Percentiles rank a stretch among this genome's conserved stretches.
phyloP scores from a whole-genome alignment of 2,888 invertebrate genomes.

The Callosobruchus maculatus region DNA sequence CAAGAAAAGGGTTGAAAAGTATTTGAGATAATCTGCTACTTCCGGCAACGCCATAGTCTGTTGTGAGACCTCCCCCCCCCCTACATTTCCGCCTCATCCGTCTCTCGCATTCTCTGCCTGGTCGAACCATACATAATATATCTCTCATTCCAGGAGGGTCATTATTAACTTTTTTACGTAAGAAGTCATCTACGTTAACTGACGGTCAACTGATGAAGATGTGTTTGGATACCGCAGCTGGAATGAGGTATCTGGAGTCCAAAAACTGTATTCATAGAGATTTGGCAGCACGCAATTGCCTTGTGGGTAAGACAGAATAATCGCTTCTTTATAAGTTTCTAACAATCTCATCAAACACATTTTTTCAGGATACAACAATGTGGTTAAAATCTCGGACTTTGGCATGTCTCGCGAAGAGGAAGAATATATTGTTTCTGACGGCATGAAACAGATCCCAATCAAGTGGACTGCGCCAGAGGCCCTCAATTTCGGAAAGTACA shows the following conservation, averaged over 20 bases:
- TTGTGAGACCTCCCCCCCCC: no score
- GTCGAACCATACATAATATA: no score
- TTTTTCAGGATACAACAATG: constrained; percentile 67
- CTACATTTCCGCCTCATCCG: no score
- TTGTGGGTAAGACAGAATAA: constrained; percentile 59
- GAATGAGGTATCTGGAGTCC: constrained; percentile 92
- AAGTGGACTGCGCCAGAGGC: constrained; percentile 99
- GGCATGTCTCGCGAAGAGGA: constrained; percentile 97
- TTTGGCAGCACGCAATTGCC: constrained; percentile 91
- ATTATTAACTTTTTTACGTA: constrained; percentile 80
- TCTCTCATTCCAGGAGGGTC: constrained; percentile 71
- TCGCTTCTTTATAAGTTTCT: no score
- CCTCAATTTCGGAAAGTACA: constrained; percentile 89
- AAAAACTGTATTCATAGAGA: constrained; percentile 96
- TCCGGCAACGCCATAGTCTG: no score
- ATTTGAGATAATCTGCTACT: no score
- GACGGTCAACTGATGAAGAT: constrained; percentile 69
- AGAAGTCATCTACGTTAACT: constrained; percentile 65
- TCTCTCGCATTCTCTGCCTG: no score
- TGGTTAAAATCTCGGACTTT: constrained; percentile 95
- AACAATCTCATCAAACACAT: no score
- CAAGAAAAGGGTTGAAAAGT: no score
- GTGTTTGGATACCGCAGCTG: constrained; percentile 92
- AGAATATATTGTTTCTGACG: constrained; percentile 94
- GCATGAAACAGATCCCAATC: constrained; percentile 97